These are phyloP conservation scores for Barnardius zonarius DNA, from an alignment of 2,113 vertebrate genomes.

Conservation along the genomic window DNA sequence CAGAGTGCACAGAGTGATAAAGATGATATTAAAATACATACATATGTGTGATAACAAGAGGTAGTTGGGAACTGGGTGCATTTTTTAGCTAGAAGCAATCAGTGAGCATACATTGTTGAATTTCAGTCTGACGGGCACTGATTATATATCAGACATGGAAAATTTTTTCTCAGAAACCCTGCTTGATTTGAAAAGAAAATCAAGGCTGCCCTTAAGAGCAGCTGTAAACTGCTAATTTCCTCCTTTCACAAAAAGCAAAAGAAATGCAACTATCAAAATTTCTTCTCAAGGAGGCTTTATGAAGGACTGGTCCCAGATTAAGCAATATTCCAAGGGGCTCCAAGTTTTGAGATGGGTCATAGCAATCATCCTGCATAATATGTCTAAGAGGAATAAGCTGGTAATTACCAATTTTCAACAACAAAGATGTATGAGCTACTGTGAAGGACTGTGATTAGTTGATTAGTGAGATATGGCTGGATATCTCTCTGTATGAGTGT, in stretches of 20 bases:
- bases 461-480: not conserved
- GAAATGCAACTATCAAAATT: not conserved
- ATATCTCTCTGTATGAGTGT: not conserved
- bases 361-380: not conserved
- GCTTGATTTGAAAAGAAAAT: slow-evolving; percentile 41
- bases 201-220: not conserved
- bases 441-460: not conserved
- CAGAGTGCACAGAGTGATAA: not conserved
- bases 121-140: not conserved
- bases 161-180: not conserved
- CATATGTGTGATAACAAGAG: not conserved
- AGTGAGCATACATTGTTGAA: not conserved
- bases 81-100: not conserved
- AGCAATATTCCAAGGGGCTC: not conserved
- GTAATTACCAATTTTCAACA: slow-evolving; percentile 34
- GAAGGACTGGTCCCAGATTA: not conserved
- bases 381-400: not conserved
- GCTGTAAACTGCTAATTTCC: slow-evolving; percentile 12
- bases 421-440: not conserved
- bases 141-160: not conserved
- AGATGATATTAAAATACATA: not conserved
- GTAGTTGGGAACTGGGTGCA: not conserved
- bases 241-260: not conserved
- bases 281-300: not conserved
- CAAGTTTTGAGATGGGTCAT: not conserved